Percentiles rank a stretch among this genome's conserved stretches.
Conservation (phyloP, 2,113 vertebrate species). For the Percina caprodes region DNA sequence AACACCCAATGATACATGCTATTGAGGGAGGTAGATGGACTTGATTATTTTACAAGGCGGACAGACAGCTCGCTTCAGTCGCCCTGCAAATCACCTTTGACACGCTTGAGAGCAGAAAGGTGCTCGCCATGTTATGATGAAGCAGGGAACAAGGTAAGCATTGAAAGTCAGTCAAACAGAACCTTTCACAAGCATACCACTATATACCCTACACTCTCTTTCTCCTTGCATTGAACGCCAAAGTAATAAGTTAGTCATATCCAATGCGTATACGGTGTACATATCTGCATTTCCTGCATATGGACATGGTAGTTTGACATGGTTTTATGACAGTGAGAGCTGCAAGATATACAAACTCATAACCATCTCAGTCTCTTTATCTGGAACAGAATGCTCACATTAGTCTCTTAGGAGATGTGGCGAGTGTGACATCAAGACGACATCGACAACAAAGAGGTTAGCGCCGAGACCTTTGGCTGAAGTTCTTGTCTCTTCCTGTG, state of each 20-base stretch:
- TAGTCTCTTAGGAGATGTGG: slow-evolving; percentile 43
- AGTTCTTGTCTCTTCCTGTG: slow-evolving; percentile 67
- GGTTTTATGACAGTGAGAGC: slow-evolving; percentile 19
- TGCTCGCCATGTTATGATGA: slow-evolving; percentile 26
- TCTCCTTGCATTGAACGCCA: slow-evolving; percentile 28
- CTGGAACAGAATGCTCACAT: slow-evolving; percentile 41
- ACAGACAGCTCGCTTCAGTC: slow-evolving; percentile 27
- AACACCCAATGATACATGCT: slow-evolving; percentile 32
- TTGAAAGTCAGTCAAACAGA: slow-evolving; percentile 18
- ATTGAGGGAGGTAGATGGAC: slow-evolving; percentile 69
- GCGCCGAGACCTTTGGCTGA: slow-evolving; percentile 65
- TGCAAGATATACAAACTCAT: slow-evolving; percentile 32
- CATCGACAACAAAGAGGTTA: slow-evolving; percentile 44
- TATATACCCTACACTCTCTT: slow-evolving; percentile 20
- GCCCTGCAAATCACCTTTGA: slow-evolving; percentile 44
- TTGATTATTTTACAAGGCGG: slow-evolving; percentile 56
- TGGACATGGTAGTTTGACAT: slow-evolving; percentile 7
- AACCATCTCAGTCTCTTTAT: slow-evolving; percentile 21
- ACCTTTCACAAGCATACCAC: slow-evolving; percentile 27
- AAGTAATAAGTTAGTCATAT: slow-evolving; percentile 12
- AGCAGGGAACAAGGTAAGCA: slow-evolving; percentile 18
- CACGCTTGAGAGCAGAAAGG: slow-evolving; percentile 30
- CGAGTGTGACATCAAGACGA: slow-evolving; percentile 47
- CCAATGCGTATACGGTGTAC: background rate
- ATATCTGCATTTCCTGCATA: slow-evolving; percentile 9